Base-by-base conservation (phyloP, 2,113 vertebrate genomes). In the Psettodes erumei region DNA sequence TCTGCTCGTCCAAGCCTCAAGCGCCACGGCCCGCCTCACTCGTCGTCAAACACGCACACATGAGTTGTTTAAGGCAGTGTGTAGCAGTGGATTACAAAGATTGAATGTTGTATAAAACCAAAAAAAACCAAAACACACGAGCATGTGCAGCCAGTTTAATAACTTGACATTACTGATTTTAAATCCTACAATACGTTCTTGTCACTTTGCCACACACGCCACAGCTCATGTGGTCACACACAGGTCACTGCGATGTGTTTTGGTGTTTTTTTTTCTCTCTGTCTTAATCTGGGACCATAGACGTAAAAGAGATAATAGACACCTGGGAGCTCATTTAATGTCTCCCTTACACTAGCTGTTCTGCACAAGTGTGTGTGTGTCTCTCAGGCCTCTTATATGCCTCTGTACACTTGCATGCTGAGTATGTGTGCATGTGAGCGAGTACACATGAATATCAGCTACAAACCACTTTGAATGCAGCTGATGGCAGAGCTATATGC, bases 311-410 rank as follows among this genome's bases (percentile, higher is more conserved):
- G 47, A 82, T 83, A 81, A 86, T 63, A 47, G 68, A 63, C 81
- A 88, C 62, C 82, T 79, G 86, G 78, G 48, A 62, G 42, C 64
- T 85, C 68, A 85, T n/a, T 86, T 85, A 85, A 71, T 62, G 51
- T 71, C 59, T 58, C 54, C 71, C 77, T 81, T 54, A 55, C 79
- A 77, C 47, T 33, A 47, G 66, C 61, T 59, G 37, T 25, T 71
- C 25, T 75, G 68, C 69, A 66, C 28, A 23, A n/a, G 23, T 63
- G 45, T 47, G 55, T 51, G 54, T 56, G 4, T 37, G 21, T 61
- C 1, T 50, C 3, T 13, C 40, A 65, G 55, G 58, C 62, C 28
- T 66, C 43, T 8, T 6, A 32, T 42, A 28, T 47, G 61, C 60
- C 45, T 67, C 12, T 67, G 42, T 65, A 59, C 25, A 37, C 60